phyloP scores from a whole-genome alignment of 2,113 vertebrate genomes.

The Cepphus grylle region DNA sequence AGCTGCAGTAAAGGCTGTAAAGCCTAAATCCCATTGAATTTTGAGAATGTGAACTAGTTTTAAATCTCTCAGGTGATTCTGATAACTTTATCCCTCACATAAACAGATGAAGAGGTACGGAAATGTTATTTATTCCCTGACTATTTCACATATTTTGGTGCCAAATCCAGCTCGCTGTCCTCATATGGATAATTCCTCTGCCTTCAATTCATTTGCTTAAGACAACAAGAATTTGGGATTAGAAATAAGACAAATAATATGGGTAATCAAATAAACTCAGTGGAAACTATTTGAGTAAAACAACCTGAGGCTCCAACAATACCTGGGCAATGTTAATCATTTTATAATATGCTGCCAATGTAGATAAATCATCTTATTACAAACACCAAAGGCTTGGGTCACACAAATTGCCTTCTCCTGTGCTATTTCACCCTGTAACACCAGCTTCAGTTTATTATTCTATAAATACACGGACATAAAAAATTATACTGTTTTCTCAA shows the following conservation, averaged over 20 bases:
- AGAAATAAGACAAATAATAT: conserved; percentile 9
- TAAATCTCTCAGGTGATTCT: neutral
- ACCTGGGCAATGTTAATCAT: neutral
- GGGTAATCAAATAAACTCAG: neutral
- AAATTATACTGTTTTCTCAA: neutral
- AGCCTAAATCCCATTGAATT: conserved; percentile 10
- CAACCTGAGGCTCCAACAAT: neutral
- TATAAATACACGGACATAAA: neutral
- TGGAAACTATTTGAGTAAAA: neutral
- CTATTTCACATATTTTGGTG: neutral
- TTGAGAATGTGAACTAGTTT: neutral
- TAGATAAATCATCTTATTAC: neutral
- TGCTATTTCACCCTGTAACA: neutral
- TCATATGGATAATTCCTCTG: neutral
- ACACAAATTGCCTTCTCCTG: neutral
- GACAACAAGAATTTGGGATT: conserved; percentile 29
- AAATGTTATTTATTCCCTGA: neutral
- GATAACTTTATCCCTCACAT: conserved; percentile 19
- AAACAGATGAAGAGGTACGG: neutral
- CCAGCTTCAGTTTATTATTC: neutral
- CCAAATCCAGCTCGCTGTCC: conserved; percentile 10
- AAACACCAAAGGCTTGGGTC: neutral
- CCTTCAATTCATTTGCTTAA: conserved; percentile 21
- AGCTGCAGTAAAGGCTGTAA: neutral
- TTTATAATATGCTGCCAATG: neutral